Evolutionary conservation across 2,113 vertebrate genomes (phyloP).

Genomic region (Hippopotamus amphibius): DNA sequence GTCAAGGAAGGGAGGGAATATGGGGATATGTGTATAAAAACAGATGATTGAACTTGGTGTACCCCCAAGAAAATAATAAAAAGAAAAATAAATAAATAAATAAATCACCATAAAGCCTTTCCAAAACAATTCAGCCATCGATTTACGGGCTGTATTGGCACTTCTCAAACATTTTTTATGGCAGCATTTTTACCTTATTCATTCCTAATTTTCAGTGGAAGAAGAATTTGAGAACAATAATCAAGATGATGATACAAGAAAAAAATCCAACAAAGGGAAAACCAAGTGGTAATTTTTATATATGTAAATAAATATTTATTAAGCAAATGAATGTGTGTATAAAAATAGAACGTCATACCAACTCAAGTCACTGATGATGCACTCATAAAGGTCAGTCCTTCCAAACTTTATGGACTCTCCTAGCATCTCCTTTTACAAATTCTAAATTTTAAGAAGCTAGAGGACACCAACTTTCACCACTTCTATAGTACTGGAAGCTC

Average conservation of each 20-base stretch:
- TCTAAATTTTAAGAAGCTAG: not conserved
- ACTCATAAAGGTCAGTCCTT: not conserved
- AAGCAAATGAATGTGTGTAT: not conserved
- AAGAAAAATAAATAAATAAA: too few relatives aligned
- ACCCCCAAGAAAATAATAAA: too few relatives aligned
- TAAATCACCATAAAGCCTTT: not conserved
- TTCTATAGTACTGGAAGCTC: not conserved
- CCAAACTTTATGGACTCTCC: not conserved
- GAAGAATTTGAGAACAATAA: conserved; percentile 47
- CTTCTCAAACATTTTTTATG: not conserved
- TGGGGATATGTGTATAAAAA: too few relatives aligned
- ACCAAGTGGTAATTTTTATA: not conserved
- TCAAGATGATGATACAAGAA: conserved; percentile 19
- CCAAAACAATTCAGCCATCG: not conserved
- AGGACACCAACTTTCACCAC: not conserved
- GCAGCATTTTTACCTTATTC: not conserved
- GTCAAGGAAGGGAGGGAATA: too few relatives aligned
- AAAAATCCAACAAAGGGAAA: conserved; percentile 4
- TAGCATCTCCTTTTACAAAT: not conserved
- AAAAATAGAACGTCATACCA: not conserved
- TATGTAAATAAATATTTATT: not conserved
- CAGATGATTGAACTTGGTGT: too few relatives aligned
- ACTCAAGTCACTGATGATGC: not conserved
- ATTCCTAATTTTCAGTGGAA: conserved; percentile 41
- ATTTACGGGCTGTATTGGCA: not conserved